phyloP scores from a whole-genome alignment of 2,888 invertebrate species.

The Eupithecia centaureata region DNA sequence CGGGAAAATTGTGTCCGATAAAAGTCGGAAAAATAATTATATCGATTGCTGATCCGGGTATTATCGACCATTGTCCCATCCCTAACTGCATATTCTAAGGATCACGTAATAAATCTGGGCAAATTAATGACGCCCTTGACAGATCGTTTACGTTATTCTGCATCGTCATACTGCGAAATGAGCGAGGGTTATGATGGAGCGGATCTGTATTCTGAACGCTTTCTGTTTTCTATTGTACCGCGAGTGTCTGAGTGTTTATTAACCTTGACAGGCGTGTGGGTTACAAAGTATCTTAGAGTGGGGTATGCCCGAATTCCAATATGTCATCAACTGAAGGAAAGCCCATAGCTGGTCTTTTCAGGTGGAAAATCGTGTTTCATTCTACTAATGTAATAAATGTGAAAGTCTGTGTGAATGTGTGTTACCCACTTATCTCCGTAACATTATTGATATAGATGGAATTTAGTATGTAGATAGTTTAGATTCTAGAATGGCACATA shows the following conservation, averaged over 20 bases:
- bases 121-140: constrained; percentile 78
- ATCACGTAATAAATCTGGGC: constrained; percentile 75
- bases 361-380: no score
- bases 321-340: neutral
- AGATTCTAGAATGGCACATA: no score
- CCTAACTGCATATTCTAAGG: constrained; percentile 56
- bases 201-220: constrained; percentile 42
- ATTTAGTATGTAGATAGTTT: no score
- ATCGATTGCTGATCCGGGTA: neutral
- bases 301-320: neutral
- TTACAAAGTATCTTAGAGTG: neutral
- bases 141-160: constrained; percentile 77
- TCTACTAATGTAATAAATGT: no score
- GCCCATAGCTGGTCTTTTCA: neutral
- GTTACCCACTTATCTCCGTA: no score
- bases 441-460: no score
- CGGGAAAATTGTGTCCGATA: no score
- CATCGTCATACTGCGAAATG: constrained; percentile 75
- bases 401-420: no score
- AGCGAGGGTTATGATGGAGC: constrained; percentile 56
- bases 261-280: constrained; percentile 11
- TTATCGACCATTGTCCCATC: constrained; percentile 27
- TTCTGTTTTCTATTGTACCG: constrained; percentile 42
- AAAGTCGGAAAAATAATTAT: no score
- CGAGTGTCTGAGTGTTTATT: constrained; percentile 27